These are phyloP conservation scores for Heliconius hewitsoni DNA, from an alignment of 1,140 invertebrate genomes.

Conservation along the genomic window DNA sequence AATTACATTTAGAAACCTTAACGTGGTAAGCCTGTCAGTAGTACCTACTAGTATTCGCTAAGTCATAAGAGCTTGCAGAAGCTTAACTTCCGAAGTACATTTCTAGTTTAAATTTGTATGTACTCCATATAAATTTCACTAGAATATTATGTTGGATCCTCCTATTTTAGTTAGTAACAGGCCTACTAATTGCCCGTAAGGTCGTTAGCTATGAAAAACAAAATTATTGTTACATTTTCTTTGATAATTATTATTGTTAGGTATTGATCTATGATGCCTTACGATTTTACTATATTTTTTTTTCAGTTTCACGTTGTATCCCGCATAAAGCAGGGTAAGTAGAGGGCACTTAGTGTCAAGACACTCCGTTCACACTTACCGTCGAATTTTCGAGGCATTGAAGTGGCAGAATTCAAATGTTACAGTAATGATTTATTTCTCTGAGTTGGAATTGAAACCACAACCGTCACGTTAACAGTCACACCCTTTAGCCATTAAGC, in stretches of 20 bases:
- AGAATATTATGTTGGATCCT: neutral
- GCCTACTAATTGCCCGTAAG: neutral
- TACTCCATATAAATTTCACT: neutral
- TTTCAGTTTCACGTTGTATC: neutral
- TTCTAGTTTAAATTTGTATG: conserved; percentile 20
- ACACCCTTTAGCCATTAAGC: too few relatives aligned
- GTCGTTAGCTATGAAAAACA: neutral
- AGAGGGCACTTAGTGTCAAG: too few relatives aligned
- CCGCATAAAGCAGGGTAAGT: neutral
- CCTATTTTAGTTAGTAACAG: conserved; percentile 12
- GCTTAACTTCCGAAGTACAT: conserved; percentile 18
- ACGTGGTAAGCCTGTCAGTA: conserved; percentile 5
- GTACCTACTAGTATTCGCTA: neutral
- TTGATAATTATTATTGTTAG: neutral
- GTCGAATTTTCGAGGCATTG: too few relatives aligned
- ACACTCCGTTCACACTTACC: too few relatives aligned
- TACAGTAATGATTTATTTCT: too few relatives aligned
- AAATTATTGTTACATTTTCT: neutral
- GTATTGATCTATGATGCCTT: neutral
- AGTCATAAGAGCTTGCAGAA: conserved; percentile 25
- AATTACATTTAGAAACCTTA: neutral
- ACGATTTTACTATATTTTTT: too few relatives aligned
- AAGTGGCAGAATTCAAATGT: too few relatives aligned
- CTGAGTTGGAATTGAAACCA: too few relatives aligned
- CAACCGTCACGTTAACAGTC: too few relatives aligned